Percentiles rank a stretch among this genome's conserved stretches.
These are phyloP conservation scores for Sebastes itinus DNA, from an alignment of 2,797 vertebrate genomes.

Conservation along the genomic window DNA sequence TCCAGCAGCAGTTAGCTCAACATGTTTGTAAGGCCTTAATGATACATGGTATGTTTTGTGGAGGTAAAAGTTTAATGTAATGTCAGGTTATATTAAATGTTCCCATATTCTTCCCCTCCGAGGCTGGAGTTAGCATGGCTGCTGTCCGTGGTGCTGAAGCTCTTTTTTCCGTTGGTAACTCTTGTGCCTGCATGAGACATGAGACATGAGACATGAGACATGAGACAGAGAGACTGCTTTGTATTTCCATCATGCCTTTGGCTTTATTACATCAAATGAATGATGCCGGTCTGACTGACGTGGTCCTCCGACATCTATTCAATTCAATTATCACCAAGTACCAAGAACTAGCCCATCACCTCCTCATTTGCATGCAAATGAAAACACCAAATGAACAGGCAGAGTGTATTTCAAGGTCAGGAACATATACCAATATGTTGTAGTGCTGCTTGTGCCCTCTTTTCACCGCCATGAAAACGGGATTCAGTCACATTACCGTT, in stretches of 20 bases:
- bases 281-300: not conserved
- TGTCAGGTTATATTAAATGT: not conserved
- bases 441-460: not conserved
- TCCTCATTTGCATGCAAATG: slow-evolving; percentile 53
- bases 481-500: not conserved
- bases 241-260: slow-evolving; percentile 12
- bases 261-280: slow-evolving; percentile 19
- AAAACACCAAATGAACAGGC: slow-evolving; percentile 9
- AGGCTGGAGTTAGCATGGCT: not conserved
- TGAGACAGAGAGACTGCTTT: not conserved
- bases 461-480: not conserved
- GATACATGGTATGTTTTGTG: not conserved
- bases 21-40: too few species aligned
- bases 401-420: slow-evolving; percentile 37
- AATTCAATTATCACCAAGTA: slow-evolving; percentile 30
- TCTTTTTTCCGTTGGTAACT: not conserved
- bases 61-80: not conserved
- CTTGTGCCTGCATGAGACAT: not conserved
- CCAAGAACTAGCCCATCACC: not conserved
- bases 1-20: not conserved
- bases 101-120: not conserved
- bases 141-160: slow-evolving; percentile 75
- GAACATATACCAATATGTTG: not conserved
- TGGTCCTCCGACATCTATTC: slow-evolving; percentile 8
- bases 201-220: not conserved